Conservation (phyloP, 2,113 vertebrate genomes). For the Scomber scombrus region DNA sequence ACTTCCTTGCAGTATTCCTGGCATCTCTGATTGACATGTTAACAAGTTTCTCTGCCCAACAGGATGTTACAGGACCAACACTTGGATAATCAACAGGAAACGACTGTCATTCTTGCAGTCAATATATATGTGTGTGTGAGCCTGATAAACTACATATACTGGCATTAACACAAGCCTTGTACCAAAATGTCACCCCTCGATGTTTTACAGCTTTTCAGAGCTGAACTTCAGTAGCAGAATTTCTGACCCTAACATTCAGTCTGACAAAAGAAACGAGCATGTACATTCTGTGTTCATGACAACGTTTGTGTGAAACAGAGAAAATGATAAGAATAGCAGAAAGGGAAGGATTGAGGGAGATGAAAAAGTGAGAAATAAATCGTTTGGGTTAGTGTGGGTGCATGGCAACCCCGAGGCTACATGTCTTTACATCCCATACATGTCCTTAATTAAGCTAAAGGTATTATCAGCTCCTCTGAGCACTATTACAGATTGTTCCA, state of each 20-base stretch:
- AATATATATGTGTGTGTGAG: slow-evolving; percentile 31
- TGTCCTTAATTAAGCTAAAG: slow-evolving; percentile 88
- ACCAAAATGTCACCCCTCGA: neutral
- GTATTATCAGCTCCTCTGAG: slow-evolving; percentile 84
- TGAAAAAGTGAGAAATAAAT: slow-evolving; percentile 71
- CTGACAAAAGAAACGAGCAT: slow-evolving; percentile 48
- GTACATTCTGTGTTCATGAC: slow-evolving; percentile 43
- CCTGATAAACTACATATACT: slow-evolving; percentile 64
- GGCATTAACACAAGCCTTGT: neutral
- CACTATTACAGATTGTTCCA: slow-evolving; percentile 82
- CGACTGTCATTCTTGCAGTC: slow-evolving; percentile 32
- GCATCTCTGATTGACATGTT: slow-evolving; percentile 63
- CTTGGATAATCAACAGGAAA: slow-evolving; percentile 77
- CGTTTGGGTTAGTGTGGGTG: slow-evolving; percentile 77
- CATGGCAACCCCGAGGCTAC: slow-evolving; percentile 75
- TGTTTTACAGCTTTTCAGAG: slow-evolving; percentile 25
- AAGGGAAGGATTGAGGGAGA: slow-evolving; percentile 47
- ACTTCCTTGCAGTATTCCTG: slow-evolving; percentile 33
- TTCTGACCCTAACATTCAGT: slow-evolving; percentile 38
- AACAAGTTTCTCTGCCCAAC: slow-evolving; percentile 48
- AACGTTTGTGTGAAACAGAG: slow-evolving; percentile 57
- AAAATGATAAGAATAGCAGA: slow-evolving; percentile 65
- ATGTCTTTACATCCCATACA: slow-evolving; percentile 85
- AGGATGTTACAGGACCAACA: slow-evolving; percentile 62
- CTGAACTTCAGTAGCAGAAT: slow-evolving; percentile 30